These are phyloP conservation scores for Ianthella basta DNA, from an alignment of 37 sponge, comb jelly and placozoan genomes.

Conservation along the genomic window DNA sequence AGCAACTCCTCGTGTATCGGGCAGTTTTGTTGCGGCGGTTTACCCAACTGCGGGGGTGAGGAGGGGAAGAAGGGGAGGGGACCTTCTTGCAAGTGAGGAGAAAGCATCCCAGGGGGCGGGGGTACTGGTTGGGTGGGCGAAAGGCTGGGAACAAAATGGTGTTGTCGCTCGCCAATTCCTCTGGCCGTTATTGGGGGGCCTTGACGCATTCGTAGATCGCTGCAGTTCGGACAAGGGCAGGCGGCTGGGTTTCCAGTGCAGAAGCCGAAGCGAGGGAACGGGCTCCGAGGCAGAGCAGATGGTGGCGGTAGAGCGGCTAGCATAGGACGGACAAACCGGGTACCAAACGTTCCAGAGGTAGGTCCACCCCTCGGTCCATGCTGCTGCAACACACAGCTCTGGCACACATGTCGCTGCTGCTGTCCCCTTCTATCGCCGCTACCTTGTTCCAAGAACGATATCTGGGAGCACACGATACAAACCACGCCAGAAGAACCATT, in stretches of 20 bases:
- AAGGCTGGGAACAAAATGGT: too few species aligned
- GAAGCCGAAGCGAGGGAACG: neutral
- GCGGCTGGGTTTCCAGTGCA: neutral
- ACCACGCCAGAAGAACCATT: neutral
- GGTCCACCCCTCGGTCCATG: neutral
- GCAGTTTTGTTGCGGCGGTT: neutral
- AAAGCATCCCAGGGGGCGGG: too few species aligned
- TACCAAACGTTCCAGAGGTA: neutral
- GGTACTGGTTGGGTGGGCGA: too few species aligned
- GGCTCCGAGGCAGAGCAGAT: neutral
- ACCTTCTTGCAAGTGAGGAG: too few species aligned
- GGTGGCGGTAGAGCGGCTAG: neutral
- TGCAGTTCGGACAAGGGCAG: slow-evolving; percentile 21
- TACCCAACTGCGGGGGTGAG: neutral
- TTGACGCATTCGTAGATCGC: neutral
- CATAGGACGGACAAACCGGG: slow-evolving; percentile 10
- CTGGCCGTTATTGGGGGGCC: too few species aligned
- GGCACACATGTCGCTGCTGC: neutral
- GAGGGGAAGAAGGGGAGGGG: neutral
- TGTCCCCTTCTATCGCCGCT: too few species aligned
- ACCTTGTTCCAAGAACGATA: too few species aligned
- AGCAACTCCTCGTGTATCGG: slow-evolving; percentile 38
- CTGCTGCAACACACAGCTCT: neutral
- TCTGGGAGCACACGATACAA: neutral
- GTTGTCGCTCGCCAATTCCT: too few species aligned